phyloP scores from a whole-genome alignment of 2,113 vertebrate species.

The Microcebus ravelobensis region DNA sequence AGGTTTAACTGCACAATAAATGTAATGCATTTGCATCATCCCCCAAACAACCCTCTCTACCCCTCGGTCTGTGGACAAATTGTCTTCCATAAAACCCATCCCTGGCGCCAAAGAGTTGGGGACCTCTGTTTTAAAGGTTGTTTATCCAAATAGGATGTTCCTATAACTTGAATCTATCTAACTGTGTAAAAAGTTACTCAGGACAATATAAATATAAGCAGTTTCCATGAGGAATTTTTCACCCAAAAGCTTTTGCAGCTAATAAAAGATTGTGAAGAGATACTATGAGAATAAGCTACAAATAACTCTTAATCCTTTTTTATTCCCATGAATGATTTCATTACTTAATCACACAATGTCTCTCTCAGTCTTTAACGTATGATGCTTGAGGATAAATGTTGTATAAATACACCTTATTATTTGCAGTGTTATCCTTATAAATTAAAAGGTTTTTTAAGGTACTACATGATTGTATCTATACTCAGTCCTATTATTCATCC shows the following conservation, averaged over 20 bases:
- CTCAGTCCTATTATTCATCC: not conserved
- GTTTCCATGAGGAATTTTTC: slow-evolving; percentile 4
- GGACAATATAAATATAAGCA: not conserved
- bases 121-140: not conserved
- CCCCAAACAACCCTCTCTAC: no score
- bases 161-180: not conserved
- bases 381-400: not conserved
- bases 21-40: no score
- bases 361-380: not conserved
- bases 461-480: not conserved
- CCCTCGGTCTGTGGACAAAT: no score
- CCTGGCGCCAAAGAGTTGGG: no score
- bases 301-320: not conserved
- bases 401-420: not conserved
- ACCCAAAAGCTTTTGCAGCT: not conserved
- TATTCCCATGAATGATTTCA: not conserved
- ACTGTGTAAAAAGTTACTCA: not conserved
- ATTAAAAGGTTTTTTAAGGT: not conserved
- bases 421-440: not conserved
- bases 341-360: slow-evolving; percentile 14
- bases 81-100: no score
- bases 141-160: not conserved
- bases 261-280: slow-evolving; percentile 22
- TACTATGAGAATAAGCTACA: not conserved
- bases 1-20: no score